phyloP scores from a whole-genome alignment of 2,113 vertebrate genomes.

The Polypterus senegalus region DNA sequence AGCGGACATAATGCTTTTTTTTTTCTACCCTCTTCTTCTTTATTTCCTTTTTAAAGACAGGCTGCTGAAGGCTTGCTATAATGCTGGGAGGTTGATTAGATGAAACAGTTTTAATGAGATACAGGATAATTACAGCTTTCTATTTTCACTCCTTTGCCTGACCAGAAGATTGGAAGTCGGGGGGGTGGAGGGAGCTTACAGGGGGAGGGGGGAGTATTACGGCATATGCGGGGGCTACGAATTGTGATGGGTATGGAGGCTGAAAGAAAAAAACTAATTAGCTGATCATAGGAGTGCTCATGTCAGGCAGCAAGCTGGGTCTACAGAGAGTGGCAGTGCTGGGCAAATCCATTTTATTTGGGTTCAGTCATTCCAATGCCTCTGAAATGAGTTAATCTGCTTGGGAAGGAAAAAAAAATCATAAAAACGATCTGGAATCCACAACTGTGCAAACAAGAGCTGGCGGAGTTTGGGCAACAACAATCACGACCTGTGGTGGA shows the following conservation, averaged over 20 bases:
- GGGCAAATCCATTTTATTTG: no score
- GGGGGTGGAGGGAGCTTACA: conserved; percentile 25
- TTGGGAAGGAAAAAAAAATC: no score
- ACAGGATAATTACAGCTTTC: conserved; percentile 68
- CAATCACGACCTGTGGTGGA: no score
- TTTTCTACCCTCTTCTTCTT: conserved; percentile 14
- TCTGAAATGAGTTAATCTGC: no score
- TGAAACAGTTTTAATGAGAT: conserved; percentile 66
- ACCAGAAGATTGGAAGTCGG: conserved; percentile 26
- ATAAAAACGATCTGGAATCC: no score
- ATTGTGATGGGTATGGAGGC: no score
- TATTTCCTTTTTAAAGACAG: conserved; percentile 35
- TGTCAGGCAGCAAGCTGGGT: conserved; percentile 36
- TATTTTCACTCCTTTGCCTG: conserved; percentile 41
- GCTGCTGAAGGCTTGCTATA: conserved; percentile 30
- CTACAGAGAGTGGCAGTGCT: no score
- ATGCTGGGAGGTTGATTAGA: conserved; percentile 53
- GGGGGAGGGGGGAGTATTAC: no score
- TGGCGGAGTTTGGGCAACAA: no score
- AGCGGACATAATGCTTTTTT: conserved; percentile 6
- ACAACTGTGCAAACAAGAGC: no score
- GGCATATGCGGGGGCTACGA: no score
- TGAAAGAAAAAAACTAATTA: conserved; percentile 44
- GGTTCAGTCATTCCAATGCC: no score
- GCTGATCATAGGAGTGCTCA: conserved; percentile 35